phyloP scores from a whole-genome alignment of 2,888 invertebrate species.

The Tridacna gigas region DNA sequence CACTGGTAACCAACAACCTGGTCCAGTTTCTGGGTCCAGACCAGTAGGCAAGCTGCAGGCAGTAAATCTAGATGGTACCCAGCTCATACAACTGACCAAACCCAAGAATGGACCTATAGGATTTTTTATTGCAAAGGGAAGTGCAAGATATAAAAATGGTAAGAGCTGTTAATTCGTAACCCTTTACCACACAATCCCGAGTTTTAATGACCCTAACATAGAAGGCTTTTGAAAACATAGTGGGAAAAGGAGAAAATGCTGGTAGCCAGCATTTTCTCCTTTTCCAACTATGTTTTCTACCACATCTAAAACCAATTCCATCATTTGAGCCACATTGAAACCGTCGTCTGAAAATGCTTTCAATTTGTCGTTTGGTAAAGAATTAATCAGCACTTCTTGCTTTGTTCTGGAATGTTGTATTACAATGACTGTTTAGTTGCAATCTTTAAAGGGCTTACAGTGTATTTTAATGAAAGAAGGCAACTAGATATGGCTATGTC shows the following conservation, averaged over 20 bases:
- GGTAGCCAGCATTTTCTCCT: background rate
- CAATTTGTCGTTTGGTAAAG: too few relatives aligned
- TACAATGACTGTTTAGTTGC: too few relatives aligned
- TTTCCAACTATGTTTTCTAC: background rate
- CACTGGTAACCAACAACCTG: constrained; percentile 12
- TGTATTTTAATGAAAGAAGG: too few relatives aligned
- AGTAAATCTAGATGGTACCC: constrained; percentile 81
- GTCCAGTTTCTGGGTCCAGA: background rate
- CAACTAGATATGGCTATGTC: too few relatives aligned
- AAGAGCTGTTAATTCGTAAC: constrained; percentile 27
- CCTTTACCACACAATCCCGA: too few relatives aligned
- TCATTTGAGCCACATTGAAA: too few relatives aligned
- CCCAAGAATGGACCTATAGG: constrained; percentile 81
- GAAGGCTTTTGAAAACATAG: background rate
- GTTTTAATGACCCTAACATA: too few relatives aligned
- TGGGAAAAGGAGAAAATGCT: constrained; percentile 8
- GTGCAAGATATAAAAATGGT: constrained; percentile 80
- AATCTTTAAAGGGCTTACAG: too few relatives aligned
- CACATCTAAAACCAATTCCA: too few relatives aligned
- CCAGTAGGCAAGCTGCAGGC: constrained; percentile 77
- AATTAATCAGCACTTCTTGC: too few relatives aligned
- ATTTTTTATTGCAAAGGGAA: constrained; percentile 83
- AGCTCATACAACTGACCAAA: constrained; percentile 78
- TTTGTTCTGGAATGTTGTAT: too few relatives aligned
- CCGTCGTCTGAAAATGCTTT: too few relatives aligned